Percentiles rank a stretch among this genome's conserved stretches.
Evolutionary conservation across 2,797 vertebrate genomes (phyloP).

Genomic region (Arrhamphus sclerolepis): DNA sequence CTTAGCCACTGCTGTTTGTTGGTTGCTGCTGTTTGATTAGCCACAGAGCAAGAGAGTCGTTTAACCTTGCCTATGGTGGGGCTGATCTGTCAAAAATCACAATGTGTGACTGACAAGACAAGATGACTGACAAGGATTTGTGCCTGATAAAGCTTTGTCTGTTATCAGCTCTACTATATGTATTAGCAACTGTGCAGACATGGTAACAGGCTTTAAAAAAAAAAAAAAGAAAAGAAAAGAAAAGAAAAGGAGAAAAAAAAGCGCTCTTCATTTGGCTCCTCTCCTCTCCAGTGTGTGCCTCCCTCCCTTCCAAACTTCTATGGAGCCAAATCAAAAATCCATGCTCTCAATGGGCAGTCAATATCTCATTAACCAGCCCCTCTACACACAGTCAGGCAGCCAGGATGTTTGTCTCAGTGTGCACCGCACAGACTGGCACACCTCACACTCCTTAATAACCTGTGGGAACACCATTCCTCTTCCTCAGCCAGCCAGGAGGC

Average conservation of each 20-base stretch:
- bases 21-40: conserved; percentile 58
- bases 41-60: conserved; percentile 55
- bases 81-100: conserved; percentile 69
- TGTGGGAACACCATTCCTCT: conserved; percentile 71
- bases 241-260: too few species aligned
- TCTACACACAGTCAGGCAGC: conserved; percentile 69
- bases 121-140: conserved; percentile 68
- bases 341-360: conserved; percentile 84
- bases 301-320: conserved; percentile 55
- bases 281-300: conserved; percentile 42
- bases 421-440: conserved; percentile 67
- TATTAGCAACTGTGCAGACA: neutral
- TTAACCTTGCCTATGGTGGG: conserved; percentile 66
- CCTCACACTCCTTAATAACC: conserved; percentile 76
- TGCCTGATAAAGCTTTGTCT: conserved; percentile 52
- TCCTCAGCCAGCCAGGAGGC: conserved; percentile 59
- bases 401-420: conserved; percentile 74
- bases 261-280: conserved; percentile 14
- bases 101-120: conserved; percentile 66
- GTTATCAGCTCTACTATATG: neutral
- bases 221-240: too few species aligned
- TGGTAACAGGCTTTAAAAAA: too few species aligned
- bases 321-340: conserved; percentile 84
- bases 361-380: conserved; percentile 85
- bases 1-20: conserved; percentile 34